Evolutionary conservation across 2,797 vertebrate species (phyloP).

Genomic region (Cichlasoma orientale): DNA sequence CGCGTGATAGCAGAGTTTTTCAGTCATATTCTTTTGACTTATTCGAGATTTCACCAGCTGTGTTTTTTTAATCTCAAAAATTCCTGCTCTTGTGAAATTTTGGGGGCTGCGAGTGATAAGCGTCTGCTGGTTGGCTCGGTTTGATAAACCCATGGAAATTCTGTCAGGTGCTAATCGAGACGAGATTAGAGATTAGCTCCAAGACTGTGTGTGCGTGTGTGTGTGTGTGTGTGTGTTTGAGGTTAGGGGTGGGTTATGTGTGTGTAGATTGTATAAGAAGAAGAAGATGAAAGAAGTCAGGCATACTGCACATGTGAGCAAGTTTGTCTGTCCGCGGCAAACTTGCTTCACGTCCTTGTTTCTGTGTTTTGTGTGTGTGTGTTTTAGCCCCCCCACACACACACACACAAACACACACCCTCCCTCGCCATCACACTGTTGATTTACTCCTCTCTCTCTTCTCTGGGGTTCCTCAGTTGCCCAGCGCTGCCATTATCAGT

Average conservation of each 20-base stretch:
- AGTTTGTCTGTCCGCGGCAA: constrained; percentile 32
- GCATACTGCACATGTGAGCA: constrained; percentile 41
- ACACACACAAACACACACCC: neutral
- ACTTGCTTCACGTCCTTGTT: constrained; percentile 34
- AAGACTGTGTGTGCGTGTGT: constrained; percentile 16
- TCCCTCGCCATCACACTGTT: constrained; percentile 47
- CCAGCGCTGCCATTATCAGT: constrained; percentile 81
- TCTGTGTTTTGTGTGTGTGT: constrained; percentile 15
- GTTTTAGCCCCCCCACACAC: constrained; percentile 13
- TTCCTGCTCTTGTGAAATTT: constrained; percentile 86
- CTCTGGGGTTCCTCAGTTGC: constrained; percentile 77
- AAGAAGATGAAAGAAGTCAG: constrained; percentile 56
- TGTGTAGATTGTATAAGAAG: constrained; percentile 49
- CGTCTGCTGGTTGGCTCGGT: constrained; percentile 80
- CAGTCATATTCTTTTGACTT: constrained; percentile 79
- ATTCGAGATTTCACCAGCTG: constrained; percentile 78
- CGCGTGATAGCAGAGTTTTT: constrained; percentile 69
- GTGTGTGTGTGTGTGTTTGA: constrained; percentile 27
- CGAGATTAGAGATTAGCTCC: constrained; percentile 83
- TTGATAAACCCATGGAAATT: constrained; percentile 87
- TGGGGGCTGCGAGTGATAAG: constrained; percentile 79
- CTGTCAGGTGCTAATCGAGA: constrained; percentile 88
- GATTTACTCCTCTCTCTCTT: constrained; percentile 54
- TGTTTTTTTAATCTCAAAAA: constrained; percentile 82
- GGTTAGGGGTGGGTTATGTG: constrained; percentile 34